Conservation (phyloP, 2,797 vertebrate genomes). For the Sebastes oblongus region DNA sequence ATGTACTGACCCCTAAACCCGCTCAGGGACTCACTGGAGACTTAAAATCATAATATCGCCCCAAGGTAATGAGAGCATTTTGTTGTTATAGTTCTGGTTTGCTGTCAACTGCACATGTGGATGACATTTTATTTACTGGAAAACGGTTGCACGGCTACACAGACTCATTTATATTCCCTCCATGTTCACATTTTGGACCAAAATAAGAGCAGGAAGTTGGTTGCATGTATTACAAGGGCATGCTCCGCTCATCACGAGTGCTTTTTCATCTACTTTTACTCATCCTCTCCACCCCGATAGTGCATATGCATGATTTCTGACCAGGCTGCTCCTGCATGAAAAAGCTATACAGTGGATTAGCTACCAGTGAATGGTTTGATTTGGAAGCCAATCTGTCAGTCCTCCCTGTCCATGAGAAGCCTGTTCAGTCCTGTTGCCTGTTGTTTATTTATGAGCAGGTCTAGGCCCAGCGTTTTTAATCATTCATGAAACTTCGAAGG, state of each 20-base stretch:
- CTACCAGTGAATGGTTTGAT: constrained; percentile 74
- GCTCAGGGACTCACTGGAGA: constrained; percentile 37
- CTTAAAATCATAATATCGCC: constrained; percentile 52
- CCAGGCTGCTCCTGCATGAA: constrained; percentile 53
- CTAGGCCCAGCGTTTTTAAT: constrained; percentile 79
- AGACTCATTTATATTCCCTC: constrained; percentile 62
- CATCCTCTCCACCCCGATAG: constrained; percentile 19
- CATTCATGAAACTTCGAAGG: constrained; percentile 83
- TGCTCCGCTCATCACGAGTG: constrained; percentile 17
- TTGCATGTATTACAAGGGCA: constrained; percentile 42
- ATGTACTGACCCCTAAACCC: constrained; percentile 62
- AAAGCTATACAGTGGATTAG: constrained; percentile 70
- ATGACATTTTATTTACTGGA: constrained; percentile 67
- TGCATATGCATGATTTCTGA: constrained; percentile 63
- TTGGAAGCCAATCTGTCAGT: constrained; percentile 75
- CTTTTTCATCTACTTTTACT: constrained; percentile 42
- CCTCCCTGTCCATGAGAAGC: constrained; percentile 70
- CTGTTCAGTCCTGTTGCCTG: constrained; percentile 74
- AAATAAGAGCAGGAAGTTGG: constrained; percentile 28
- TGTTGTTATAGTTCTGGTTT: constrained; percentile 38
- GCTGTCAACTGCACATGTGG: constrained; percentile 53
- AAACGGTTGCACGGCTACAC: constrained; percentile 33
- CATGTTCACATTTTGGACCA: constrained; percentile 31
- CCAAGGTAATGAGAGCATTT: constrained; percentile 54
- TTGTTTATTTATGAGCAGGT: constrained; percentile 86